phyloP scores from a whole-genome alignment of 2,888 invertebrate species.

The Microctonus hyperodae region DNA sequence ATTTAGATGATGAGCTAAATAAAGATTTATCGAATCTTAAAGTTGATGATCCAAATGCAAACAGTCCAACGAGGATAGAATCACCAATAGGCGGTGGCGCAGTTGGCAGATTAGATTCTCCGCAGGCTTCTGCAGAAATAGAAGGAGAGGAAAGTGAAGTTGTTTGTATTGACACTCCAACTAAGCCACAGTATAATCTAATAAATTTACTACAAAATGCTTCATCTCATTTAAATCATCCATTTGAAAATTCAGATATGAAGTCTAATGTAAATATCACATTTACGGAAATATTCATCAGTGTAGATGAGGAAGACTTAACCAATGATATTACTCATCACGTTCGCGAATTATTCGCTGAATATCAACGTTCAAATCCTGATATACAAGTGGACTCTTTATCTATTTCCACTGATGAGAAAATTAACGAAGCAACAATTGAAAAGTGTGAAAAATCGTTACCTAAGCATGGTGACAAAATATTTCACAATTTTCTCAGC shows the following conservation, averaged over 20 bases:
- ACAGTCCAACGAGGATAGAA: slow-evolving; percentile 61
- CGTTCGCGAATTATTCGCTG: slow-evolving; percentile 69
- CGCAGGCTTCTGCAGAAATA: slow-evolving; percentile 79
- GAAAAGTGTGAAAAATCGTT: slow-evolving; percentile 82
- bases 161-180: slow-evolving; percentile 79
- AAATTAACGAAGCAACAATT: slow-evolving; percentile 58
- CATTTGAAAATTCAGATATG: slow-evolving; percentile 57
- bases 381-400: slow-evolving; percentile 44
- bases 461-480: slow-evolving; percentile 82
- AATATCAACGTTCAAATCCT: slow-evolving; percentile 67
- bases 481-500: slow-evolving; percentile 81
- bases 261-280: slow-evolving; percentile 55
- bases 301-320: slow-evolving; percentile 69
- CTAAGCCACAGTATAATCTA: slow-evolving; percentile 74
- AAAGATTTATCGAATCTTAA: slow-evolving; percentile 68
- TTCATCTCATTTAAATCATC: slow-evolving; percentile 64
- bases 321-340: slow-evolving; percentile 66
- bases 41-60: slow-evolving; percentile 68
- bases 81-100: slow-evolving; percentile 64
- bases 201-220: slow-evolving; percentile 76
- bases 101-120: slow-evolving; percentile 67
- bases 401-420: slow-evolving; percentile 48
- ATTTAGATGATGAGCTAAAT: slow-evolving; percentile 64
- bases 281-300: slow-evolving; percentile 67
- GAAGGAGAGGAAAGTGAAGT: slow-evolving; percentile 83